Percentiles rank a stretch among this genome's conserved stretches.
These are phyloP conservation scores for Heliangelus exortis DNA, from an alignment of 2,797 vertebrate genomes.

Conservation along the genomic window DNA sequence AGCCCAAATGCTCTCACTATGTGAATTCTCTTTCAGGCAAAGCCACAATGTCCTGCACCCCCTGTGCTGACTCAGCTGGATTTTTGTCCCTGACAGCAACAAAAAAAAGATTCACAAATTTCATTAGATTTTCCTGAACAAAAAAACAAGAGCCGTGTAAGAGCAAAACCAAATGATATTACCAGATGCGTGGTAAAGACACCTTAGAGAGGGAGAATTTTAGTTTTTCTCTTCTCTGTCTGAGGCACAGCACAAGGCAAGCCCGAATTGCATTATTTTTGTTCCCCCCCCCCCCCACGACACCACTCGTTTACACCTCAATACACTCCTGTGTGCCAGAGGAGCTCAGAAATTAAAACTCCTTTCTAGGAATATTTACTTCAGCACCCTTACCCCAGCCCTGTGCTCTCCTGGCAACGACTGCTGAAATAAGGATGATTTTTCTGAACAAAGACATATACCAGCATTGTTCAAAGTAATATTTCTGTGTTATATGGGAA, in stretches of 20 bases:
- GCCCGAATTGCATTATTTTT: neutral
- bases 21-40: constrained; percentile 2
- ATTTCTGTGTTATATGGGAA: neutral
- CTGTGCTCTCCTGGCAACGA: neutral
- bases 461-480: neutral
- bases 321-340: neutral
- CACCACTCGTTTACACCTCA: neutral
- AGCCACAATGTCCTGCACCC: neutral
- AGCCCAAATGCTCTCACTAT: neutral
- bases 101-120: neutral
- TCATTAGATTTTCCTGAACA: neutral
- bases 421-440: neutral
- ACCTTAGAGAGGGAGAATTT: neutral
- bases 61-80: neutral
- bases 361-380: neutral
- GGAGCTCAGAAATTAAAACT: neutral
- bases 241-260: neutral
- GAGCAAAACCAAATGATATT: neutral
- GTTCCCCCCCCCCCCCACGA: neutral
- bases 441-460: neutral
- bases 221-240: neutral
- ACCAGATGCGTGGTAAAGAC: accelerated
- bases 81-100: constrained; percentile 7
- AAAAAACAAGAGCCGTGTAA: neutral
- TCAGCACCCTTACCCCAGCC: neutral